phyloP scores from a whole-genome alignment of 2,888 invertebrate genomes.

The Rhamphomyia laevipes region DNA sequence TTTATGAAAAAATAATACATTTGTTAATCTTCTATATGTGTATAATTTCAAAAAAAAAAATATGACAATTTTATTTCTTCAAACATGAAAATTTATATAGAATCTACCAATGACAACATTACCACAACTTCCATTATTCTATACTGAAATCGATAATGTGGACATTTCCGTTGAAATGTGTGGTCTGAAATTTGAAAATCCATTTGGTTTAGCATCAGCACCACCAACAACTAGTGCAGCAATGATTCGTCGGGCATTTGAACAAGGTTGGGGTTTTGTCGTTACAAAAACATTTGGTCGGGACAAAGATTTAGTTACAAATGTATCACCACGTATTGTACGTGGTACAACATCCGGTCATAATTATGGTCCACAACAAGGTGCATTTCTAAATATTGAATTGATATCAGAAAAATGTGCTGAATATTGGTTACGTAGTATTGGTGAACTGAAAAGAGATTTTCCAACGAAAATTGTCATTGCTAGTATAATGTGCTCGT shows the following conservation, averaged over 20 bases:
- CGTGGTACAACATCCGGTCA: conserved; percentile 88
- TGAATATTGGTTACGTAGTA: conserved; percentile 84
- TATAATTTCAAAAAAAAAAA: too few species aligned
- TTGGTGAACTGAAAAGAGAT: conserved; percentile 79
- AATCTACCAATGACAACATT: conserved; percentile 48
- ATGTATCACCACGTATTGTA: conserved; percentile 93
- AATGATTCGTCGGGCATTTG: conserved; percentile 91
- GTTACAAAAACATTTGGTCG: conserved; percentile 94
- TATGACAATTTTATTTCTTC: conserved; percentile 13
- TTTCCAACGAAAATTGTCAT: conserved; percentile 86
- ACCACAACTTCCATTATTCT: conserved; percentile 80
- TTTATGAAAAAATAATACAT: background rate
- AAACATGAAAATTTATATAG: too few species aligned
- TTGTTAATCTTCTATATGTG: too few species aligned
- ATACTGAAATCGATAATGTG: conserved; percentile 84
- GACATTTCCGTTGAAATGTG: conserved; percentile 90
- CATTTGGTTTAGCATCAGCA: conserved; percentile 94
- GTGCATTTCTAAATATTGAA: conserved; percentile 94
- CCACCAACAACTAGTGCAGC: conserved; percentile 89
- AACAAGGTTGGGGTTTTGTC: conserved; percentile 96
- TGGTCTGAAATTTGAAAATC: conserved; percentile 88
- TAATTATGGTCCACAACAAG: conserved; percentile 89
- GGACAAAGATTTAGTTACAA: conserved; percentile 93
- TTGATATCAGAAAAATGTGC: conserved; percentile 93
- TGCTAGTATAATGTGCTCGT: conserved; percentile 92